Evolutionary conservation across 1,140 invertebrate genomes (phyloP), one percentile per base, ranked within the genome.

Genomic region (Drosophila virilis): DNA sequence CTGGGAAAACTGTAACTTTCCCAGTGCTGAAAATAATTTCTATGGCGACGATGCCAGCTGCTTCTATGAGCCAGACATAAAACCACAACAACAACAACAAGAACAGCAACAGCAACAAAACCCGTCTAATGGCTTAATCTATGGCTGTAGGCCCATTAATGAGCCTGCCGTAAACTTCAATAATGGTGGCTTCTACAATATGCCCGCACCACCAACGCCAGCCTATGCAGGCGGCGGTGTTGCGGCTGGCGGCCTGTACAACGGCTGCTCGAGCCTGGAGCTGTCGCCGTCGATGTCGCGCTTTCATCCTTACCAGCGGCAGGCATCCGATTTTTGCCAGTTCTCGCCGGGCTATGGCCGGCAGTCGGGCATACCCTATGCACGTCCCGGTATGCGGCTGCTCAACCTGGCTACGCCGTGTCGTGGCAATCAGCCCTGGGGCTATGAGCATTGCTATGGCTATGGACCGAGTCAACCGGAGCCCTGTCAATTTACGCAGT

Each of bases 391-490:
- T 22, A 33, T 66, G 32, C 33, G 46, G 6, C 33, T 88, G 17
- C 45, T 89, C 4, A 66, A 62, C 8, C 46, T 91, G 48, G 82
- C 92, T 10, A 80, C 82, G 8, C 95, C 94, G 0, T 95, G 95
- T 77, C 93, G 94, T 17, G 92, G 93, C 6, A 92, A 85, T 32
- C 91, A 90, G 22, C 92, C 93, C 28, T 95, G 94, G 94, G 93
- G 94, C 70, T 95, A 95, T 83, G 93, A 93, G 70, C 93, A 94
- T 91, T 95, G 95, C 74, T 95, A 93, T 72, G 95, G 95, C 12
- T 92, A 92, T 68, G 72, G 74, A 1, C 77, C 84, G 10, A 93
- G 93, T 40, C 79, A 92, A 28, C 66, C 82, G 3, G 93, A 94
- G 61, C 92, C 94, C 1, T 95, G 95, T 72, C 94, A 94, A 65